These are phyloP conservation scores for Poeciliopsis turneri DNA, from an alignment of 2,797 vertebrate genomes.

Conservation along the genomic window DNA sequence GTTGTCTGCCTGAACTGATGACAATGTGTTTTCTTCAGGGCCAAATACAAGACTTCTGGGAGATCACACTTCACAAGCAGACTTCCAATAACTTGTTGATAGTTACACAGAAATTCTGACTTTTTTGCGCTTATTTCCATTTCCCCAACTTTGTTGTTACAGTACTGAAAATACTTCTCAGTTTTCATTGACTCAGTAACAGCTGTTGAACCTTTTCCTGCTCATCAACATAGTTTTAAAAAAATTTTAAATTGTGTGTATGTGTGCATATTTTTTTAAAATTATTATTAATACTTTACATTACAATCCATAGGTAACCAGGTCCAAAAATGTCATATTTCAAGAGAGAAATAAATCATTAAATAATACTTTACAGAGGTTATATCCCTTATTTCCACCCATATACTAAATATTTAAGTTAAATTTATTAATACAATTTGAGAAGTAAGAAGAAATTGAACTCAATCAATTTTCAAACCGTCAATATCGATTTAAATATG, in stretches of 20 bases:
- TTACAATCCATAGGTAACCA: not conserved
- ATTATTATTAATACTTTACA: not conserved
- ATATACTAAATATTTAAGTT: not conserved
- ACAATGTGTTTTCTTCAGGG: not conserved
- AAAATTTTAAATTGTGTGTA: not conserved
- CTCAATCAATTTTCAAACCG: not conserved
- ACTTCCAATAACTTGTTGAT: not conserved
- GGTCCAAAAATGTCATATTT: not conserved
- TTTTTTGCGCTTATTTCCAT: not conserved
- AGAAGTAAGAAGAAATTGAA: not conserved
- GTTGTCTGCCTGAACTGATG: not conserved
- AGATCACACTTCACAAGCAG: not conserved
- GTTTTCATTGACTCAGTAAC: not conserved
- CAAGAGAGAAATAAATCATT: not conserved
- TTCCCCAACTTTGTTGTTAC: not conserved
- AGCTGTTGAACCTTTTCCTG: not conserved
- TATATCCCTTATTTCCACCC: not conserved
- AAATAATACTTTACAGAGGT: not conserved
- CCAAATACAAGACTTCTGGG: not conserved
- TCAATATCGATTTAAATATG: not conserved
- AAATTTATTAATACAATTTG: not conserved
- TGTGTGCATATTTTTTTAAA: not conserved
- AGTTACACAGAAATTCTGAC: not conserved
- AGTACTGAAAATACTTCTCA: not conserved
- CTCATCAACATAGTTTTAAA: not conserved